Evolutionary conservation across 37 sponge, comb jelly and placozoan genomes (phyloP).

Genomic region (Halichondria panicea): DNA sequence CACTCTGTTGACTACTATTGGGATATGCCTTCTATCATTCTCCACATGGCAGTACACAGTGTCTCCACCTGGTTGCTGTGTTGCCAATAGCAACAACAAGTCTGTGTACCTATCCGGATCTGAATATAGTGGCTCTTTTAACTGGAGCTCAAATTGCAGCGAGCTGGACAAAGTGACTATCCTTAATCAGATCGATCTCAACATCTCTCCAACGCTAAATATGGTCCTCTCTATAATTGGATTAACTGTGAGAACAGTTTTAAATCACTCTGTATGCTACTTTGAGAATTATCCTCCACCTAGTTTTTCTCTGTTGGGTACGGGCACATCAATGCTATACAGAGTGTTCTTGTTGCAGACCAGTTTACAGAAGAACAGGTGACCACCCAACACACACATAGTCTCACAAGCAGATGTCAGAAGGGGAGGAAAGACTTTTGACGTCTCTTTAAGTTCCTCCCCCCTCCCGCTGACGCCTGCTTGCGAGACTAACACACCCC

Average conservation of each 20-base stretch:
- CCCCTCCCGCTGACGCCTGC: too few species aligned
- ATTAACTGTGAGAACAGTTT: constrained; percentile 35
- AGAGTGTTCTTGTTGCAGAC: constrained; percentile 81
- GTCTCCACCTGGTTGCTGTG: constrained; percentile 30
- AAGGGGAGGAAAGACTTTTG: too few species aligned
- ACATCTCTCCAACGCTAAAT: constrained; percentile 20
- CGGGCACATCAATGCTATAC: constrained; percentile 58
- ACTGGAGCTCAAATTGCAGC: constrained; percentile 8
- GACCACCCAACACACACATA: neutral
- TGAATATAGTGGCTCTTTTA: neutral
- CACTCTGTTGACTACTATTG: constrained; percentile 11
- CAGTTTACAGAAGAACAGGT: constrained; percentile 71
- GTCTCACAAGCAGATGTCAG: too few species aligned
- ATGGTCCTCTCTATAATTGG: constrained; percentile 32
- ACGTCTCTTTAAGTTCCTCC: too few species aligned
- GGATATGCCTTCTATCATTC: constrained; percentile 29
- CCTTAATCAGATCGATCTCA: constrained; percentile 1
- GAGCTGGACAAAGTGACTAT: constrained; percentile 18
- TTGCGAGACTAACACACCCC: too few species aligned
- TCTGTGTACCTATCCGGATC: neutral
- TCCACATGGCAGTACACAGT: constrained; percentile 70
- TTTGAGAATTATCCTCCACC: too few species aligned
- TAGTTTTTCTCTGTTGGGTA: constrained; percentile 67
- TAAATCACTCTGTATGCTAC: neutral
- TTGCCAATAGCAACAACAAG: neutral